phyloP scores from a whole-genome alignment of 2,888 invertebrate species.

The Pollenia labialis region DNA sequence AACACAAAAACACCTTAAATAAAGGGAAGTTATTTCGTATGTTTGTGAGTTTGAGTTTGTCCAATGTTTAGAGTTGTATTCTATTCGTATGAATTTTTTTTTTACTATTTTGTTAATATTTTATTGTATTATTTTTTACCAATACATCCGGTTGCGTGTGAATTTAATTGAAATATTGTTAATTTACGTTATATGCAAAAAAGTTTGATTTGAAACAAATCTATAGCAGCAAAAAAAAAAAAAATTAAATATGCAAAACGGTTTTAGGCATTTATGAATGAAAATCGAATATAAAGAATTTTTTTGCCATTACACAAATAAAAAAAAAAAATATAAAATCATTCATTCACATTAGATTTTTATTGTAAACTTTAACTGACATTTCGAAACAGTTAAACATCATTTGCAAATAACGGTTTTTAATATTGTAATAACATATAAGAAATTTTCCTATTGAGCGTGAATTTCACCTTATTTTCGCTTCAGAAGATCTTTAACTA shows the following conservation, averaged over 20 bases:
- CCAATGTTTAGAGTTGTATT: constrained; percentile 39
- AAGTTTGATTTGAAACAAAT: constrained; percentile 13
- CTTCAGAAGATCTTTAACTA: too few relatives aligned
- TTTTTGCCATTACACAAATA: constrained; percentile 16
- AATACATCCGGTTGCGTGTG: constrained; percentile 73
- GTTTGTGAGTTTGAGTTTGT: constrained; percentile 31
- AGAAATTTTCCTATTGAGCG: too few relatives aligned
- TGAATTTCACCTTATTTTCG: too few relatives aligned
- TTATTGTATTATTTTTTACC: constrained; percentile 27
- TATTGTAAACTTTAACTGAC: background rate
- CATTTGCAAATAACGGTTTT: background rate
- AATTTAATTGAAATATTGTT: constrained; percentile 67
- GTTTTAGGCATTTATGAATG: constrained; percentile 58
- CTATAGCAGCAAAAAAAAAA: constrained; percentile 5
- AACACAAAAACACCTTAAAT: constrained; percentile 63
- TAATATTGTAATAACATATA: too few relatives aligned
- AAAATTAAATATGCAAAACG: constrained; percentile 44
- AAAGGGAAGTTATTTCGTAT: constrained; percentile 44
- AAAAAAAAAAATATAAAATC: constrained; percentile 25
- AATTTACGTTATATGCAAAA: constrained; percentile 61
- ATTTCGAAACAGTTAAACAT: background rate
- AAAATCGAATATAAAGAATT: constrained; percentile 41
- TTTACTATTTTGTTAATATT: constrained; percentile 18
- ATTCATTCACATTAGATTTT: constrained; percentile 5
- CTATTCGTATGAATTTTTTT: constrained; percentile 42